Evolutionary conservation across 2,888 invertebrate species (phyloP), one percentile per base, ranked within the genome.

Genomic region (Helleia helle): DNA sequence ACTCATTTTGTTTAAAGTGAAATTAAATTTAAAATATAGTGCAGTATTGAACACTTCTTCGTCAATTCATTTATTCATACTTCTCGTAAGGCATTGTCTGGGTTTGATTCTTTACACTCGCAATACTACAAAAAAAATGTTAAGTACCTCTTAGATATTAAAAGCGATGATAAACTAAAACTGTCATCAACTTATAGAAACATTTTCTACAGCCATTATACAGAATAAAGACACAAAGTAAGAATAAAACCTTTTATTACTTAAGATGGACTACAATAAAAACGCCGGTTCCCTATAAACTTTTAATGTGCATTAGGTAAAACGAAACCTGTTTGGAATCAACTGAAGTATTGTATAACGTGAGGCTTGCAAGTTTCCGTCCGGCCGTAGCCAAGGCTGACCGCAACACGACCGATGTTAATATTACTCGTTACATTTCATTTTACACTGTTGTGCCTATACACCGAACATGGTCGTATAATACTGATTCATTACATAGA

Each of bases 321-420:
- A 56, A 53, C 48, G 49, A 56, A 59, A 59, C 59, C 59, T 50
- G 58, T 58, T 59, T 48, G 40, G 40, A 50, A 45, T 48, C 48
- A 47, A 49, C 48, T 55, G 49, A 56, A 51, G 58, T 53, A 54
- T 59, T 58, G 58, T 55, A 58, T 56, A 55, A 56, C 55, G 58
- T 55, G 58, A 51, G 57, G 55, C 51, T 47, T 48, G 38, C 41
- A 51, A 42, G 49, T 55, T 54, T 50, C 49, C 54, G 50, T 50
- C 51, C 55, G 51, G 48, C 50, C 48, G 47, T 48, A 48, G 51
- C 48, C 52, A 54, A 56, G 55, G 56, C 49, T 55, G 54, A 50
- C 52, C 52, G 47, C 54, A 55, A 49, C 36, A 44, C 40, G 40
- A 42, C 43, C 47, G 18, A 45, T 41, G 39, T 38, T 41, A 45